Conservation (phyloP, 1,140 invertebrate species). For the Ceratosolen solmsi region DNA sequence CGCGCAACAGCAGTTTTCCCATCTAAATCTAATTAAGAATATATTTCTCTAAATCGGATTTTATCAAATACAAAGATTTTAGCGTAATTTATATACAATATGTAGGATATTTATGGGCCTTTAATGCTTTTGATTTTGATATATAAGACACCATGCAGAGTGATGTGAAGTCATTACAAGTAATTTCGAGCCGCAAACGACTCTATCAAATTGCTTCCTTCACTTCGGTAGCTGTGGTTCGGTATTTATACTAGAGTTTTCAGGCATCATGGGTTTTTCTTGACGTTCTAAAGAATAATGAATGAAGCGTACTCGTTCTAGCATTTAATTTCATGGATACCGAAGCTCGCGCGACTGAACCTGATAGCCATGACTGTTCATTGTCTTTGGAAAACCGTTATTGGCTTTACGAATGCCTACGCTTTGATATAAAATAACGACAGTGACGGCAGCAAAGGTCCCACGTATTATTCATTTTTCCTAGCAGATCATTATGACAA, state of each 20-base stretch:
- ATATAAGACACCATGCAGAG: no score
- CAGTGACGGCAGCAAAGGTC: not conserved
- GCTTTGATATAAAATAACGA: not conserved
- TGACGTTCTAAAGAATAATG: not conserved
- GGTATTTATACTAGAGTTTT: not conserved
- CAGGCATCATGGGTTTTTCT: conserved; percentile 1
- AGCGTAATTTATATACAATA: no score
- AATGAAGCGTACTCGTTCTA: not conserved
- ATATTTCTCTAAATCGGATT: no score
- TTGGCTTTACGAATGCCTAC: conserved; percentile 7
- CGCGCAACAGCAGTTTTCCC: no score
- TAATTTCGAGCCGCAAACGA: no score
- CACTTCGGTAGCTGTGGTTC: not conserved
- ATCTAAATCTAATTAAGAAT: no score
- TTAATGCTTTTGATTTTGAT: no score
- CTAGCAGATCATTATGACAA: not conserved
- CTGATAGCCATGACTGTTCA: not conserved
- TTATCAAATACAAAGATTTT: no score
- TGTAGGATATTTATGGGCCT: no score
- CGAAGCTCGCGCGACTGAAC: no score
- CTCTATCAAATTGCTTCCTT: not conserved
- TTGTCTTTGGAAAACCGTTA: conserved; percentile 35
- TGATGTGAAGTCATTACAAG: no score
- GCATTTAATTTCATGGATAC: conserved; percentile 2
- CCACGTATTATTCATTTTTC: conserved; percentile 35